Base-by-base conservation (phyloP, 2,797 vertebrate species). In the Bucorvus abyssinicus region DNA sequence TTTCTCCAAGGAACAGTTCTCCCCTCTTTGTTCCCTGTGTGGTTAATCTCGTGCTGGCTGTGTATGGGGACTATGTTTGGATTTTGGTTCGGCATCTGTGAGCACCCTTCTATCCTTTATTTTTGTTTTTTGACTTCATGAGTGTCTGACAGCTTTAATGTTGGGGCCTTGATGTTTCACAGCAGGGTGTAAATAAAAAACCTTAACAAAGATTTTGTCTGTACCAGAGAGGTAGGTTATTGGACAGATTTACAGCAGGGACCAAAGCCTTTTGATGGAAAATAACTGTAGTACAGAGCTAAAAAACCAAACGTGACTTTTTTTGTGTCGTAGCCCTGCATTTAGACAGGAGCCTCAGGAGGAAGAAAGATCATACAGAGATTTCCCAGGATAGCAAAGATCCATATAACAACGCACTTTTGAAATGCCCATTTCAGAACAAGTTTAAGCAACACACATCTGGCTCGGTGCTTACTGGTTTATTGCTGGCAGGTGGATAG, bases 241-340 rank as follows among this genome's bases (percentile, higher is more conserved):
- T 89, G 55, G 78, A 52, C 52, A 91, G 89, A 95, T 96, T 94
- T 95, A 89, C 79, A 89, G 79, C 90, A 95, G 75, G 59, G 65
- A 88, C 94, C n/a, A 81, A 91, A 95, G 78, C 65, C 47, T 94
- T 95, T 63, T 86, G 65, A 76, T 70, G 40, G 84, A 92, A 95
- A 86, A 63, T 89, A 87, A 89, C 36, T 73, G 73, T 64, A 57
- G 44, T 81, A 38, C 65, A 57, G 61, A 77, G 27, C 76, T 91
- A 61, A 93, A 93, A 91, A 82, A 95, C 86, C 42, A 94, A 95
- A 84, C 42, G 27, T 18, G 53, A 42, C 27, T 65, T 74, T 60
- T 60, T 60, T 17, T 57, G 34, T 81, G 21, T 91, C 55, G 9
- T 79, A 83, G 67, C 71, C 38, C 71, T 93, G 75, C 74, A 87